Base-by-base conservation (phyloP, 2,797 vertebrate genomes). In the Danio choprae region DNA sequence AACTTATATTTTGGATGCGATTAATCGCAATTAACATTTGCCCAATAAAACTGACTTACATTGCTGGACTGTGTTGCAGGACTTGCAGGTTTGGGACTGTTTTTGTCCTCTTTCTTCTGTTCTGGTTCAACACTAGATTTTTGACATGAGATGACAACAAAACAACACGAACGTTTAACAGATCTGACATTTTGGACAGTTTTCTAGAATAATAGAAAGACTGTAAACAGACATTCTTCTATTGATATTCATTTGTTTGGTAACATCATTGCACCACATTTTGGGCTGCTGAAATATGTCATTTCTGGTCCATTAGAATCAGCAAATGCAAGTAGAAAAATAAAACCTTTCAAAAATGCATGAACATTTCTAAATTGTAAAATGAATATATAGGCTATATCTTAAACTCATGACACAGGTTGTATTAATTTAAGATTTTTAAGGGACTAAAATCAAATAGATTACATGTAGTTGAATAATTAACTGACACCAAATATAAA, bases 41-140 rank as follows among this genome's bases (percentile, higher is more conserved):
- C 29, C 29, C 3, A 29, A 29, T 11, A 29, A 41, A 36, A 8
- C 7, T 5, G 51, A 93, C 95, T 96, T 91, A 98, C 97, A 86
- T 94, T 95, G 74, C 94, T 91, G 67, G 95, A 91, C 86, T 97
- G 96, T 83, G 91, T 88, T 83, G 93, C 94, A 93, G 95, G 96
- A 85, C 94, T 95, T 22, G 90, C 86, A 87, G 96, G 95, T 89
- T 94, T 97, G 80, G 96, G 79, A 87, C 51, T 40, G 50, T 95
- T 93, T 84, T 90, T 94, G 58, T 93, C 88, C 81, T 96, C 95
- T 90, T 93, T 97, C 86, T 95, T 95, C 88, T 94, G 91, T 84
- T 93, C 92, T 44, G 95, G 90, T 1, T 91, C 90, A 67, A 92
- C 87, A 71, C 85, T 89, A 87, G 83, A 92, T 82, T 89, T 92